A percentile compares a stretch with the other conserved stretches of the same genome.
Conservation (phyloP, 2,113 vertebrate genomes). For the Nerophis lumbriciformis region DNA sequence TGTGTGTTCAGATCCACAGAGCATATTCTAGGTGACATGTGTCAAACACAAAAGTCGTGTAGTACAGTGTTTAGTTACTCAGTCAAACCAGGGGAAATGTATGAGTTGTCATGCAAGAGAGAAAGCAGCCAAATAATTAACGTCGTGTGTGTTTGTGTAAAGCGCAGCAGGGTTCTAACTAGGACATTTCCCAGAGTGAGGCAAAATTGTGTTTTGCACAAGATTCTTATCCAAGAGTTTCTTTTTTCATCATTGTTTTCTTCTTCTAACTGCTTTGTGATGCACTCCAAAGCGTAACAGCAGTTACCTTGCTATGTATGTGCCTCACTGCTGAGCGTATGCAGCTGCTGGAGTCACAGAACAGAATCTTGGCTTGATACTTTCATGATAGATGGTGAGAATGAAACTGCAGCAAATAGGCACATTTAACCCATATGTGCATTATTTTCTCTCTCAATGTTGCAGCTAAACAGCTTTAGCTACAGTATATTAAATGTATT, state of each 20-base stretch:
- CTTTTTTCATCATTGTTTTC: slow-evolving; percentile 12
- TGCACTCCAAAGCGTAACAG: slow-evolving; percentile 35
- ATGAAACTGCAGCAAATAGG: slow-evolving; percentile 7
- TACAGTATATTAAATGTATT: too few relatives aligned
- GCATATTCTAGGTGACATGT: too few relatives aligned
- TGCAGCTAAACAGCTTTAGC: too few relatives aligned
- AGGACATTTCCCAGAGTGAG: slow-evolving; percentile 48
- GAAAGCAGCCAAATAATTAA: slow-evolving; percentile 55
- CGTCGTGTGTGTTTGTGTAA: slow-evolving; percentile 12
- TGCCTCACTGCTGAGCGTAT: slow-evolving; percentile 18
- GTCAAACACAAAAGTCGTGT: background rate
- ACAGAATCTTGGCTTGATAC: slow-evolving; percentile 23
- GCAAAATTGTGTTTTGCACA: slow-evolving; percentile 32
- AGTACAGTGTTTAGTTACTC: background rate
- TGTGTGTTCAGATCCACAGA: too few relatives aligned
- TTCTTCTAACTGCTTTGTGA: slow-evolving; percentile 24
- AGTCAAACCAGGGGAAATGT: slow-evolving; percentile 29
- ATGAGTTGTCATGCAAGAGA: slow-evolving; percentile 31
- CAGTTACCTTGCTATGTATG: slow-evolving; percentile 21
- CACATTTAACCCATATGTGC: slow-evolving; percentile 35
- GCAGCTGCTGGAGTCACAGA: slow-evolving; percentile 15
- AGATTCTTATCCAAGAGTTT: slow-evolving; percentile 32
- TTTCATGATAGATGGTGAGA: slow-evolving; percentile 3
- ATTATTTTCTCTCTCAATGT: background rate
- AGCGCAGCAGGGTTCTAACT: slow-evolving; percentile 38